Conservation (phyloP, 2,797 vertebrate species). For the Pseudomugil gertrudae region DNA sequence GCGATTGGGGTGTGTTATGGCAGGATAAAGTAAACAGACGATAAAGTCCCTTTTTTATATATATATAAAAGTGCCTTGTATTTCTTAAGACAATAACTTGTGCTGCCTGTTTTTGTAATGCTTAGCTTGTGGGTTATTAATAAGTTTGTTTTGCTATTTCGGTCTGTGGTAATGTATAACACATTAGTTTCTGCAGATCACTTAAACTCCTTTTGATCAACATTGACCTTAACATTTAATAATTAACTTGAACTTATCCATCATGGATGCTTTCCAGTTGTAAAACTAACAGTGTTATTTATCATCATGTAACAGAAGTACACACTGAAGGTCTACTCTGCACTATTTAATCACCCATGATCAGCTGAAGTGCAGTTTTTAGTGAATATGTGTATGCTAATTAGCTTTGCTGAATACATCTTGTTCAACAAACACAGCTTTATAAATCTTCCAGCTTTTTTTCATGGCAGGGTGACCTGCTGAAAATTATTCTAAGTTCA, state of each 20-base stretch:
- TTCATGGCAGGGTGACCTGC: conserved; percentile 1
- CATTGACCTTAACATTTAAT: conserved; percentile 29
- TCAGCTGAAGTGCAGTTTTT: conserved; percentile 58
- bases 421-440: conserved; percentile 27
- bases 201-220: conserved; percentile 28
- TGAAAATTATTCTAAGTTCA: conserved; percentile 20
- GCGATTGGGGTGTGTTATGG: conserved; percentile 3
- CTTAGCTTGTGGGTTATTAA: conserved; percentile 17
- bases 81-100: conserved; percentile 3
- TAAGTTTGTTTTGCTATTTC: conserved; percentile 17
- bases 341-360: conserved; percentile 59
- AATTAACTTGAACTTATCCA: conserved; percentile 37
- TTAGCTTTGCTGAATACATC: conserved; percentile 39
- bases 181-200: conserved; percentile 11
- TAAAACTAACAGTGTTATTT: conserved; percentile 12
- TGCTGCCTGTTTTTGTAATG: conserved; percentile 9
- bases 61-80: background rate
- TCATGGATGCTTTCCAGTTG: conserved; percentile 24
- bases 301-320: conserved; percentile 37
- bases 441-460: conserved; percentile 19
- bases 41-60: conserved; percentile 1
- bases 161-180: conserved; percentile 4
- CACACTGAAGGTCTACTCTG: conserved; percentile 30
- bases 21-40: conserved; percentile 21
- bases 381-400: conserved; percentile 63